Base-by-base conservation (phyloP, 2,888 invertebrate species). In the Chalcis sispes region DNA sequence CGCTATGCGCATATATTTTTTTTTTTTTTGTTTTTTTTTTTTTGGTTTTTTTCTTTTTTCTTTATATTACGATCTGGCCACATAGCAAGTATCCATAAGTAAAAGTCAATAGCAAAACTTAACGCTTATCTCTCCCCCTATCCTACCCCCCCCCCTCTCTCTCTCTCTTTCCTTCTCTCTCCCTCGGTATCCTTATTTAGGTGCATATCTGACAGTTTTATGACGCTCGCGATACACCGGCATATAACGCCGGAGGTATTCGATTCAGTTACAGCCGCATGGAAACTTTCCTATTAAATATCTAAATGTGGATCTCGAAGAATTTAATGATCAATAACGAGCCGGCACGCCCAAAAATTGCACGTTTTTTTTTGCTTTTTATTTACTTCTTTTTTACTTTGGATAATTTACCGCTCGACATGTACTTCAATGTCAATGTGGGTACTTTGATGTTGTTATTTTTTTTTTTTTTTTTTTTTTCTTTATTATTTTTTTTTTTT, bases 201-300 rank as follows among this genome's bases (percentile, higher is more conserved):
- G 18, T 29, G 50, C 32, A 46, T 29, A 65, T 75, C 58, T 59
- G 65, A 71, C 75, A 65, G 75, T 32, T 75, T 70, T 70, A 75
- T 40, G 64, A 70, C 40, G 29, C 18, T 20, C 56, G n/a, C n/a
- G 52, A 46, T 61, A 36, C 59, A 29, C 48, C n/a, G 29, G 15
- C 2, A 36, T 36, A 36, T 36, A 36, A 36, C 10, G 48, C 29
- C 18, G 15, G 10, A 29, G 56, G 46, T 65, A 50, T 40, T 50
- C 13, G n/a, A 23, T 13, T 48, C 36, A 29, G 50, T 23, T 36
- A 7, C 10, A 23, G 2, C 48, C 5, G 54, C 25, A 23, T n/a
- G 2, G 20, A 25, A 58, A 65, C 18, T 13, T 32, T 7, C 36
- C 4, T 7, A 36, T 7, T 7, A 36, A 36, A 36, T 7, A 42